Evolutionary conservation across 2,113 vertebrate genomes (phyloP).

Genomic region (Oryzias curvinotus): DNA sequence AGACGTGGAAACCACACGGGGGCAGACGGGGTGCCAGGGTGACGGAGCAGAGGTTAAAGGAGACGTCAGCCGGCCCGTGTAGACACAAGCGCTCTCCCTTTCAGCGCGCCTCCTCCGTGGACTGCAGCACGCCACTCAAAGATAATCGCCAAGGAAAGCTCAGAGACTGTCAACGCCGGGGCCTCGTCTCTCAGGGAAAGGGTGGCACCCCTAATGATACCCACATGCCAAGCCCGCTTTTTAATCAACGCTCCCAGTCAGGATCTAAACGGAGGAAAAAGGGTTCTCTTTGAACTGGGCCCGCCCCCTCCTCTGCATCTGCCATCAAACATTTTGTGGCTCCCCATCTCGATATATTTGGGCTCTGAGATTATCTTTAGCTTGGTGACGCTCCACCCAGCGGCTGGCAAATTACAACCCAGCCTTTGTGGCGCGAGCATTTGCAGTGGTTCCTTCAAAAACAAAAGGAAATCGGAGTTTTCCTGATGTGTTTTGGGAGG

Average conservation of each 20-base stretch:
- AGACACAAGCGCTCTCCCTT: constrained; percentile 54
- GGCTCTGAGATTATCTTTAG: constrained; percentile 53
- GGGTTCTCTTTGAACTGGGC: constrained; percentile 29
- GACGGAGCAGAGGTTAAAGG: constrained; percentile 53
- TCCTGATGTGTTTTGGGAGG: constrained; percentile 39
- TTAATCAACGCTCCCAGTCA: constrained; percentile 53
- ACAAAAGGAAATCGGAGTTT: constrained; percentile 62
- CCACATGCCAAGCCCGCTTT: constrained; percentile 51
- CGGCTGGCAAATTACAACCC: constrained; percentile 59
- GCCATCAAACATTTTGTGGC: constrained; percentile 63
- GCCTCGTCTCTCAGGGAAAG: constrained; percentile 44
- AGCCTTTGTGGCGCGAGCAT: constrained; percentile 27
- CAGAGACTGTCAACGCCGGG: constrained; percentile 23
- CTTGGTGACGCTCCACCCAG: constrained; percentile 58
- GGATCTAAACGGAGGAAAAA: constrained; percentile 32
- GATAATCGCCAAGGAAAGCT: constrained; percentile 34
- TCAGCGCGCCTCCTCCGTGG: constrained; percentile 40
- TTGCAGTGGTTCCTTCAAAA: constrained; percentile 45
- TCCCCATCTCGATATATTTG: constrained; percentile 40
- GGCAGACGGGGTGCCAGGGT: constrained; percentile 47
- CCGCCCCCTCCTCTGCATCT: constrained; percentile 13
- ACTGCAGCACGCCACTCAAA: constrained; percentile 21
- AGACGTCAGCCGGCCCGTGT: constrained; percentile 38
- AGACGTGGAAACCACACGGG: constrained; percentile 48
- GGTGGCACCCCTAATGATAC: constrained; percentile 50